These are phyloP conservation scores for Pygoscelis adeliae DNA, from an alignment of 2,113 vertebrate genomes.

Conservation along the genomic window DNA sequence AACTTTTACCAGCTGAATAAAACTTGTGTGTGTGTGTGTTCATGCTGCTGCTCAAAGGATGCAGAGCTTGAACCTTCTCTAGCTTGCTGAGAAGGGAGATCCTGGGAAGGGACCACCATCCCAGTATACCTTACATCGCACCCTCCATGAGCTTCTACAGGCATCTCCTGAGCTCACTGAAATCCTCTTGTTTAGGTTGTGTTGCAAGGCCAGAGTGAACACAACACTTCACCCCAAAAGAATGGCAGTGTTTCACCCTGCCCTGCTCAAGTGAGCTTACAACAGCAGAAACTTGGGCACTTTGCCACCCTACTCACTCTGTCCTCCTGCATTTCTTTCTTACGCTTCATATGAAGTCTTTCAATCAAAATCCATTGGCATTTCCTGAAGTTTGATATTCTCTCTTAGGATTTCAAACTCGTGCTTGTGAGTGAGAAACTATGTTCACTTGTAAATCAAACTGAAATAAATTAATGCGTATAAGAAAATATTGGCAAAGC, in stretches of 20 bases:
- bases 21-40: not conserved
- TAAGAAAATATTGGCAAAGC: not conserved
- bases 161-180: not conserved
- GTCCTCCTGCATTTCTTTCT: not conserved
- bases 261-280: not conserved
- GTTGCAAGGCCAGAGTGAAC: not conserved
- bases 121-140: not conserved
- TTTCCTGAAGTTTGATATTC: not conserved
- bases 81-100: not conserved
- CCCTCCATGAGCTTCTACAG: not conserved
- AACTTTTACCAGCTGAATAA: not conserved
- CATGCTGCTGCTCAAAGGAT: not conserved
- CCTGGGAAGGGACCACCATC: not conserved
- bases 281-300: not conserved
- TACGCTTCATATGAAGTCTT: accelerated
- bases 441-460: not conserved
- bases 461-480: not conserved
- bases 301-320: not conserved
- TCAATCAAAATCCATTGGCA: not conserved
- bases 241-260: not conserved
- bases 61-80: not conserved
- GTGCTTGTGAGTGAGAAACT: not conserved
- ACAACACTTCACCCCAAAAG: not conserved
- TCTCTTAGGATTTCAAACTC: not conserved
- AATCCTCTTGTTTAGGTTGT: not conserved